Evolutionary conservation across 2,113 vertebrate genomes (phyloP).

Genomic region (Chascanopsetta lugubris): DNA sequence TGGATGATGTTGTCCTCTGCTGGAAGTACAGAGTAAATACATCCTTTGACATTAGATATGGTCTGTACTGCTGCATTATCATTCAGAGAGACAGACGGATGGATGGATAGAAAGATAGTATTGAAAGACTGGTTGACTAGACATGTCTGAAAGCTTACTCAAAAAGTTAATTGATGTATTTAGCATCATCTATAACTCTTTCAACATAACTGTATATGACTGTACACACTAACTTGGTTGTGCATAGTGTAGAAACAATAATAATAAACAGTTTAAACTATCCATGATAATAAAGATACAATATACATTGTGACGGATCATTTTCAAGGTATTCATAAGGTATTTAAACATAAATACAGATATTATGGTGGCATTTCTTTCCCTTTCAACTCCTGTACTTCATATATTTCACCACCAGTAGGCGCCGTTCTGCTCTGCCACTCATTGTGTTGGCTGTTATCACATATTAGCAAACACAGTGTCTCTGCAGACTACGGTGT

Average conservation of each 20-base stretch:
- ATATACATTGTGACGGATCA: neutral
- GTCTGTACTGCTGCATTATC: neutral
- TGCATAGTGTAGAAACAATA: no score
- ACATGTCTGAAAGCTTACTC: no score
- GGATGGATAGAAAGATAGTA: no score
- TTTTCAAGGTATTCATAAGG: neutral
- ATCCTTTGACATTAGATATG: neutral
- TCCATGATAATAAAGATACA: neutral
- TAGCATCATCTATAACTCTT: no score
- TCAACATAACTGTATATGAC: no score
- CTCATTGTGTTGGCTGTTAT: neutral
- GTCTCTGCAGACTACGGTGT: neutral
- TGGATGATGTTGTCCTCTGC: constrained; percentile 29
- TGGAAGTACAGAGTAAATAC: constrained; percentile 29
- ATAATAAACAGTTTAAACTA: neutral
- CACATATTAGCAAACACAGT: neutral
- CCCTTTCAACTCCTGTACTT: no score
- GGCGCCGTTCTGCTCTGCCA: neutral
- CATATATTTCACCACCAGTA: constrained; percentile 2
- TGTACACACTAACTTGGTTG: neutral
- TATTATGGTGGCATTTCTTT: neutral
- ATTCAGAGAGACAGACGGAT: no score
- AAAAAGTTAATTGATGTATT: no score
- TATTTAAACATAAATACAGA: neutral
- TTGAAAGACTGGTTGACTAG: neutral